phyloP scores from a whole-genome alignment of 2,113 vertebrate species.

The Rhinolophus ferrumequinum region DNA sequence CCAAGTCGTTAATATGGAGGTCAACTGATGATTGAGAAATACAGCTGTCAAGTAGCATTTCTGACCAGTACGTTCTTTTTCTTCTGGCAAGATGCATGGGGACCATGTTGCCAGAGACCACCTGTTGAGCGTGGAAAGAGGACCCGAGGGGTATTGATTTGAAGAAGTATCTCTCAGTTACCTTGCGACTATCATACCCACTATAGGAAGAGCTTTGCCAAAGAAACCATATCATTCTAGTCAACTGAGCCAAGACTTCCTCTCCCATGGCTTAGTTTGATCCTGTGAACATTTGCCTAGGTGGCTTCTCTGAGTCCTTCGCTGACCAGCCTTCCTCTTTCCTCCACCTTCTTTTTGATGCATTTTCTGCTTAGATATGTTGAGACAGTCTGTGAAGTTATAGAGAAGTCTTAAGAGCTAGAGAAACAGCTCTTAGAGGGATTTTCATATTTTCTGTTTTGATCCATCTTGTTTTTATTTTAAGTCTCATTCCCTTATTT shows the following conservation, averaged over 20 bases:
- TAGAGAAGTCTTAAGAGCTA: background rate
- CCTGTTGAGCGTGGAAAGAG: background rate
- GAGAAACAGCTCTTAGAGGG: background rate
- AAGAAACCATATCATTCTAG: conserved; percentile 26
- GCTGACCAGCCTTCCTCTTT: background rate
- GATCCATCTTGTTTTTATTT: conserved; percentile 21
- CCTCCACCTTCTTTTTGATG: background rate
- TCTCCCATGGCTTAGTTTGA: background rate
- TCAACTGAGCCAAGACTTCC: background rate
- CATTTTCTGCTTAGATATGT: background rate
- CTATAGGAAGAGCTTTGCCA: conserved; percentile 9
- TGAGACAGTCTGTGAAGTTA: conserved; percentile 49
- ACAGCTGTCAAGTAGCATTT: conserved; percentile 21
- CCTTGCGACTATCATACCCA: background rate
- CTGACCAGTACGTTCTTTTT: background rate
- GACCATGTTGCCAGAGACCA: background rate
- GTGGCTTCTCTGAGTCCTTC: conserved; percentile 6
- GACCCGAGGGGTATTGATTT: conserved; percentile 27
- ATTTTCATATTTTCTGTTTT: conserved; percentile 43
- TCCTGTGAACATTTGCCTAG: conserved; percentile 1
- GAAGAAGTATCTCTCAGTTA: conserved; percentile 35
- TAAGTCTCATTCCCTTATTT: conserved; percentile 35
- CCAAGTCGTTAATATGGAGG: conserved; percentile 17
- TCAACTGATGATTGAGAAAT: conserved; percentile 56
- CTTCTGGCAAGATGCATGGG: conserved; percentile 10